Evolutionary conservation across 2,888 invertebrate species (phyloP), one percentile per base, ranked within the genome.

Genomic region (Nephrotoma flavescens): DNA sequence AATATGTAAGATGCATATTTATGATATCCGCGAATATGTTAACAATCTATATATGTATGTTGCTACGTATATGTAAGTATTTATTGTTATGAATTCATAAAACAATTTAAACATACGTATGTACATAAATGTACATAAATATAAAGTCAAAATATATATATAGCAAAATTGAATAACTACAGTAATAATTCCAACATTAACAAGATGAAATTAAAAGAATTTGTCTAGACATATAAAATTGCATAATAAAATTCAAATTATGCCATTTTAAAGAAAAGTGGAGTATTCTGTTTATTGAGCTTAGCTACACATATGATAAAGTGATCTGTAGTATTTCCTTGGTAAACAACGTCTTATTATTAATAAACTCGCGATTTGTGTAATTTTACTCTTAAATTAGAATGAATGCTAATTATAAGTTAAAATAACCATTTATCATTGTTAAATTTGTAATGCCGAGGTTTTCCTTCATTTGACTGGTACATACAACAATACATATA

Each of bases 161-260:
- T 57, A 31, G 9, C 71, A 71, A 84, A 84, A 84, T 84, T 84
- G 84, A 84, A 84, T 84, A 84, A 84, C 42, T 84, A 84, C 84
- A 84, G 42, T 42, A 42, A 42, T 42, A 84, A 42, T 84, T 84
- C 9, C 84, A 84, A 84, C 42, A 84, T 84, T 84, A 84, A 71
- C 71, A 84, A 84, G 84, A 84, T 42, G 42, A 84, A 84, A 84
- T 84, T 84, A 84, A 42, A 84, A 84, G 84, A 84, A 84, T 84
- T 84, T 84, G 84, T 84, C 84, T 84, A 84, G 84, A 84, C 84
- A 42, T 42, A 84, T 31, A 84, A 84, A 84, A 84, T 84, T 84
- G 84, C 84, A 84, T 84, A 84, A 84, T 84, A 84, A 84, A 71
- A 42, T 42, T 84, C 84, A 84, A 84, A 84, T 84, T 84, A 84